Conservation (phyloP, 2,797 vertebrate species). For the Lindbergichthys nudifrons region DNA sequence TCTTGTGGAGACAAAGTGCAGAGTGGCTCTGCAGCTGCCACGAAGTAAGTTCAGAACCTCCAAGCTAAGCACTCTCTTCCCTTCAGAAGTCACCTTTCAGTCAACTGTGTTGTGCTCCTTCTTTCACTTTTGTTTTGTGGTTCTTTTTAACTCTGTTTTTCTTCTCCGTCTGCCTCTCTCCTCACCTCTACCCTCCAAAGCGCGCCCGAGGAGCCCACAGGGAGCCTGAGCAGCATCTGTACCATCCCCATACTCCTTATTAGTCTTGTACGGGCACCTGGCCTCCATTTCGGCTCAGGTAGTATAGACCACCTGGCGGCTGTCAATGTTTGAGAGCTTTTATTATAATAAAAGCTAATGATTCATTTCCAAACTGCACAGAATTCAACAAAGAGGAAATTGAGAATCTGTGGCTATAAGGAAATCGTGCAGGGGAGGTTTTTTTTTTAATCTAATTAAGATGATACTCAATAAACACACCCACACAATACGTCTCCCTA, state of each 20-base stretch:
- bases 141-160: slow-evolving; percentile 18
- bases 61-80: slow-evolving; percentile 14
- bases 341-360: slow-evolving; percentile 24
- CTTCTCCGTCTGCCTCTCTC: slow-evolving; percentile 31
- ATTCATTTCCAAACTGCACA: slow-evolving; percentile 28
- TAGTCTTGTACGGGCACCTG: slow-evolving; percentile 61
- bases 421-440: background rate
- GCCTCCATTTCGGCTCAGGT: slow-evolving; percentile 56
- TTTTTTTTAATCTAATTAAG: slow-evolving; percentile 16
- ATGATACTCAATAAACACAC: slow-evolving; percentile 18
- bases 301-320: slow-evolving; percentile 44
- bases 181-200: slow-evolving; percentile 50
- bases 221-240: slow-evolving; percentile 57
- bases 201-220: slow-evolving; percentile 44
- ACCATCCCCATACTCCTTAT: slow-evolving; percentile 65
- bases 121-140: slow-evolving; percentile 23
- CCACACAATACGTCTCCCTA: slow-evolving; percentile 5
- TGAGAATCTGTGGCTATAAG: slow-evolving; percentile 26
- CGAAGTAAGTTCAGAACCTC: slow-evolving; percentile 36
- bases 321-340: slow-evolving; percentile 32
- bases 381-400: slow-evolving; percentile 10
- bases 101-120: slow-evolving; percentile 20
- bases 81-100: slow-evolving; percentile 22
- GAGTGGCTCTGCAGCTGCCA: slow-evolving; percentile 31
- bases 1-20: slow-evolving; percentile 33